These are phyloP conservation scores for Hemistola chrysoprasaria DNA, from an alignment of 2,888 invertebrate species.

Conservation along the genomic window DNA sequence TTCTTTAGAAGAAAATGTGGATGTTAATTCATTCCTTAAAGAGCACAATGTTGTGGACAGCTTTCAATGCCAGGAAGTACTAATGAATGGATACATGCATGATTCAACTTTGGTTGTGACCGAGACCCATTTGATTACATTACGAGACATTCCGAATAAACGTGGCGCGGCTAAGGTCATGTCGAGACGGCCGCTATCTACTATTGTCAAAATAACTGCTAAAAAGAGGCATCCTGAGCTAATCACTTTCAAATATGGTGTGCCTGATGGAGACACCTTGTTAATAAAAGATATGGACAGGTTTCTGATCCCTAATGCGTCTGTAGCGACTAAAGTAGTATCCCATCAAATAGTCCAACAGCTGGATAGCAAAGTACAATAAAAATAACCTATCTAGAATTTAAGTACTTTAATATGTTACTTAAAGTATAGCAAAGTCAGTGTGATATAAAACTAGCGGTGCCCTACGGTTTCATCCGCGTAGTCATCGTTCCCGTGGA, in stretches of 20 bases:
- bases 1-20: slow-evolving; percentile 88
- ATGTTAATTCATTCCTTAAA: slow-evolving; percentile 90
- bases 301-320: slow-evolving; percentile 95
- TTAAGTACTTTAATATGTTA: too few species aligned
- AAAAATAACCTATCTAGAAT: slow-evolving; percentile 2
- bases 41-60: slow-evolving; percentile 92
- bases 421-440: too few species aligned
- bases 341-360: slow-evolving; percentile 90
- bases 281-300: slow-evolving; percentile 94
- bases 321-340: slow-evolving; percentile 93
- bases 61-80: slow-evolving; percentile 96
- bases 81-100: slow-evolving; percentile 93
- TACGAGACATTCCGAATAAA: slow-evolving; percentile 89
- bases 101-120: slow-evolving; percentile 95
- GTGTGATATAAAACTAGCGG: too few species aligned
- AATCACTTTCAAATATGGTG: slow-evolving; percentile 98
- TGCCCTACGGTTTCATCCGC: too few species aligned
- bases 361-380: slow-evolving; percentile 57
- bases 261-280: slow-evolving; percentile 89
- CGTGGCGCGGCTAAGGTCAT: slow-evolving; percentile 92
- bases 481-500: too few species aligned
- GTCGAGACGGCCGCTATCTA: slow-evolving; percentile 92
- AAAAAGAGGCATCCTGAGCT: slow-evolving; percentile 97
- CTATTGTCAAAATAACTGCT: slow-evolving; percentile 98
- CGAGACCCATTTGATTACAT: slow-evolving; percentile 91